Evolutionary conservation across 2,113 vertebrate species (phyloP).

Genomic region (Platysternon megacephalum): DNA sequence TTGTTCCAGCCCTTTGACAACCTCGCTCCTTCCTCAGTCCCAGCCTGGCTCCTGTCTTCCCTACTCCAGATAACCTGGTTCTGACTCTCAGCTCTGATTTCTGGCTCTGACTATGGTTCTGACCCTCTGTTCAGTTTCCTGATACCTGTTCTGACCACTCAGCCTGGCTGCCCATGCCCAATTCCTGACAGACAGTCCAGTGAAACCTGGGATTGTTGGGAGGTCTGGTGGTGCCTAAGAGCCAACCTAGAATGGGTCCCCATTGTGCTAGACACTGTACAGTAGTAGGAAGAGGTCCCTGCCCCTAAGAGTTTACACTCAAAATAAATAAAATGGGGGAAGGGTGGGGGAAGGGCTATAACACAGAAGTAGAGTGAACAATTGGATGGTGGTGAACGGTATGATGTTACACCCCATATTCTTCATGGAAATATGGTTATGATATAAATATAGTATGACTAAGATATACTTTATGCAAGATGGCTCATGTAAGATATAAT

Average conservation of each 20-base stretch:
- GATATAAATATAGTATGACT: too few species aligned
- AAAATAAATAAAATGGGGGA: not conserved
- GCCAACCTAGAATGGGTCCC: not conserved
- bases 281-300: not conserved
- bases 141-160: not conserved
- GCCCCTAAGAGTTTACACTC: not conserved
- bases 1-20: not conserved
- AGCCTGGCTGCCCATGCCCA: not conserved
- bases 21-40: not conserved
- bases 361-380: not conserved
- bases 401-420: too few species aligned
- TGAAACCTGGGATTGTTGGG: not conserved
- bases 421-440: too few species aligned
- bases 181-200: not conserved
- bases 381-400: not conserved
- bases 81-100: not conserved
- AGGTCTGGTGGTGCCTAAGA: not conserved
- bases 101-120: not conserved
- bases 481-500: too few species aligned
- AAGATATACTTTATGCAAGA: too few species aligned
- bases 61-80: not conserved
- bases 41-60: not conserved
- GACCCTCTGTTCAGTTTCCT: not conserved
- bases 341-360: not conserved
- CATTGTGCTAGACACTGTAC: not conserved